Percentiles rank a stretch among this genome's conserved stretches.
These are phyloP conservation scores for Archocentrus centrarchus DNA, from an alignment of 2,113 vertebrate species.

Conservation along the genomic window DNA sequence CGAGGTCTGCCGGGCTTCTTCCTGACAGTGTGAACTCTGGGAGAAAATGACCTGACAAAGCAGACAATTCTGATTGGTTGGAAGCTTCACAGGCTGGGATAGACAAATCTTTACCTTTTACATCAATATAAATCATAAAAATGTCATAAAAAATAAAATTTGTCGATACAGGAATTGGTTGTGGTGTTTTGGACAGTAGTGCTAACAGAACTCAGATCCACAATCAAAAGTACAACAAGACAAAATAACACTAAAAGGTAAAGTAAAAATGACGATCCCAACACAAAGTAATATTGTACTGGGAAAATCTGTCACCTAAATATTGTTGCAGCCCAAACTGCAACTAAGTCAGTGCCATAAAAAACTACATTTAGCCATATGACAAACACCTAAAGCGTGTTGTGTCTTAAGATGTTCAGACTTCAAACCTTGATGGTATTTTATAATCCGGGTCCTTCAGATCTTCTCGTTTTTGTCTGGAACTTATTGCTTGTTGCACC, in stretches of 20 bases:
- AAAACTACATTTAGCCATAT: background rate
- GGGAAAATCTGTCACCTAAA: too few relatives aligned
- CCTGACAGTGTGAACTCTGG: slow-evolving; percentile 14
- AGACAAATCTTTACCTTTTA: background rate
- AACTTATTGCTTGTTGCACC: background rate
- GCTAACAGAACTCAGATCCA: too few relatives aligned
- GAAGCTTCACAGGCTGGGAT: background rate
- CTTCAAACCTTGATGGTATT: slow-evolving; percentile 17
- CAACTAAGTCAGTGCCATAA: background rate
- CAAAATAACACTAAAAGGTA: too few relatives aligned
- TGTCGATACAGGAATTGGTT: background rate
- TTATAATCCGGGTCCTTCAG: slow-evolving; percentile 39
- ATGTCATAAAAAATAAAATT: background rate
- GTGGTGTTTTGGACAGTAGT: background rate
- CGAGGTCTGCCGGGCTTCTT: slow-evolving; percentile 25
- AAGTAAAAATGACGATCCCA: background rate
- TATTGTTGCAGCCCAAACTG: too few relatives aligned
- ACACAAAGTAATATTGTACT: background rate
- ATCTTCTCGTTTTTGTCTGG: slow-evolving; percentile 1
- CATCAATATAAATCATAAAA: background rate
- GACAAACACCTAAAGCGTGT: background rate
- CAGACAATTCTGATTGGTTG: background rate
- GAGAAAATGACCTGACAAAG: background rate
- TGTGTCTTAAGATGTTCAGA: background rate
- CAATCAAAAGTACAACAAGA: too few relatives aligned